A percentile compares a stretch with the other conserved stretches of the same genome.
phyloP scores from a whole-genome alignment of 2,797 vertebrate species.

The Pterois miles region DNA sequence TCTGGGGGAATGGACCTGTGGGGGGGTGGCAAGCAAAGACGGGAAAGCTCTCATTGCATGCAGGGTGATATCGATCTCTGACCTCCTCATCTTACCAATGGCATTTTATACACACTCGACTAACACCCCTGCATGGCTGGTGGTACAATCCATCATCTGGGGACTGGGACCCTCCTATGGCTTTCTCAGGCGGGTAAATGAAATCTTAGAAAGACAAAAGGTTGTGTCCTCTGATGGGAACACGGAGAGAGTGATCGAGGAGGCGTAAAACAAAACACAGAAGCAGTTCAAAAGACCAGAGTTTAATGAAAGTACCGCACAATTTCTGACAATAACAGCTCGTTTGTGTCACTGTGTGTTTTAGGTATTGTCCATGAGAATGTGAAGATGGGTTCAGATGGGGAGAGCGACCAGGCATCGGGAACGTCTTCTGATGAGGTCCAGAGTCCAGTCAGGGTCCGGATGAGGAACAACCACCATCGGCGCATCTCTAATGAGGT shows the following conservation, averaged over 20 bases:
- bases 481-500: constrained; percentile 87
- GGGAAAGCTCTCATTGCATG: constrained; percentile 62
- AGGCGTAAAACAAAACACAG: neutral
- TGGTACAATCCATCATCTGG: constrained; percentile 52
- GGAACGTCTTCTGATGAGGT: constrained; percentile 88
- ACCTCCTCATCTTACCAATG: constrained; percentile 60
- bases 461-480: constrained; percentile 86
- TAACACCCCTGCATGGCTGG: constrained; percentile 39
- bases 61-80: constrained; percentile 69
- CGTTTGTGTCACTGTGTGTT: constrained; percentile 38
- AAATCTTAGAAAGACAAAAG: constrained; percentile 23
- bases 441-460: constrained; percentile 86
- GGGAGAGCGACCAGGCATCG: constrained; percentile 88
- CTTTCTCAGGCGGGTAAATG: constrained; percentile 11
- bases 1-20: constrained; percentile 26
- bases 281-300: neutral
- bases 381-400: constrained; percentile 87
- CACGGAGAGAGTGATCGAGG: neutral
- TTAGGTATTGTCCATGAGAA: constrained; percentile 85
- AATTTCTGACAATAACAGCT: neutral
- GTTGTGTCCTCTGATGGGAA: constrained; percentile 4
- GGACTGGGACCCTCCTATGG: constrained; percentile 15
- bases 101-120: constrained; percentile 55
- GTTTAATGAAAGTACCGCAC: neutral
- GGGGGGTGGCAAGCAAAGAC: constrained; percentile 32